phyloP scores from a whole-genome alignment of 2,113 vertebrate genomes.

The Corythornis vintsioides region DNA sequence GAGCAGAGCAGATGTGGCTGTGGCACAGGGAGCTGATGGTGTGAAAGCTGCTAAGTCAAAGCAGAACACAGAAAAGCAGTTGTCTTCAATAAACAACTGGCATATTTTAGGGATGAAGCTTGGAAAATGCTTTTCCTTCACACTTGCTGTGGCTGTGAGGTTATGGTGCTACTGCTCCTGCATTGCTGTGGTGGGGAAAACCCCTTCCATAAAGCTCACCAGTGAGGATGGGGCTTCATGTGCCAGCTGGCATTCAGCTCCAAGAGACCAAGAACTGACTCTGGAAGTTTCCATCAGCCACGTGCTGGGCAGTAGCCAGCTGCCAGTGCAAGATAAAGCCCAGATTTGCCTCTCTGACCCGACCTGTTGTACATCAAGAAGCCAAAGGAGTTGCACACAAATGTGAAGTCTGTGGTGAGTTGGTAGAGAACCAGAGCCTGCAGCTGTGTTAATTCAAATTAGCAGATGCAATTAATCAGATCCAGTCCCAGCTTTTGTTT shows the following conservation, averaged over 20 bases:
- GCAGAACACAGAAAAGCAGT: background rate
- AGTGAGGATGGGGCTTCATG: background rate
- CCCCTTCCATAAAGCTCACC: background rate
- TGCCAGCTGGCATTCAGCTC: background rate
- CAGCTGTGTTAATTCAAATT: background rate
- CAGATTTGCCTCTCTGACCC: background rate
- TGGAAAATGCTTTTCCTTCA: background rate
- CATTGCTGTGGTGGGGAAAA: background rate
- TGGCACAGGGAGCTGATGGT: background rate
- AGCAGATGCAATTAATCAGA: background rate
- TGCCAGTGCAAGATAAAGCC: background rate
- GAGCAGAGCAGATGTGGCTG: background rate
- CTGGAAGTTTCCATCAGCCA: background rate
- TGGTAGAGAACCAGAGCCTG: background rate
- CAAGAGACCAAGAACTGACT: background rate
- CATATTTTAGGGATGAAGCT: background rate
- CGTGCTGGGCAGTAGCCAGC: background rate
- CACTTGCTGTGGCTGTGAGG: background rate
- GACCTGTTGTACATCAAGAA: fast-evolving
- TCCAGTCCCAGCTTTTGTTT: background rate
- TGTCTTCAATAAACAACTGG: background rate
- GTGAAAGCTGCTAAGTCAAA: background rate
- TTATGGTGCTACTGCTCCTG: background rate
- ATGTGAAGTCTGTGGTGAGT: background rate
- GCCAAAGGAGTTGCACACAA: background rate